Evolutionary conservation across 1,140 invertebrate species (phyloP).

Genomic region (Doryteuthis pealeii): DNA sequence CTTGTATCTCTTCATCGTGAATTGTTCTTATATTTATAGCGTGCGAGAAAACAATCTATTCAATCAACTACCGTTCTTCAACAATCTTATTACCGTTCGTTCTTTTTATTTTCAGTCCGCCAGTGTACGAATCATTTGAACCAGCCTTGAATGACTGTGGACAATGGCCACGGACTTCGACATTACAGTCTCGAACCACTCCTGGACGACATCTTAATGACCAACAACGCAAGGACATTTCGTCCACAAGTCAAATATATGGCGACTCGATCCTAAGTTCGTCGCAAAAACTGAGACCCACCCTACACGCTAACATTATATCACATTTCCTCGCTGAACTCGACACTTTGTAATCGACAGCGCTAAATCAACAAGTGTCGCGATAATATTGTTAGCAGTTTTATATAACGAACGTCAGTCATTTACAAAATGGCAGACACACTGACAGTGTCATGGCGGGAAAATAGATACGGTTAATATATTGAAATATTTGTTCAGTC

Average conservation of each 20-base stretch:
- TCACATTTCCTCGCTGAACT: not conserved
- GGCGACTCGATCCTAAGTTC: not conserved
- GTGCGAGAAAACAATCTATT: too few relatives aligned
- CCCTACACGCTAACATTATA: not conserved
- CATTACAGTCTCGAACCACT: not conserved
- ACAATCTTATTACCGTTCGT: too few relatives aligned
- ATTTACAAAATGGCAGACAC: too few relatives aligned
- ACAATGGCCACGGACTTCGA: not conserved
- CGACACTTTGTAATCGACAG: not conserved
- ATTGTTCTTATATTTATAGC: too few relatives aligned
- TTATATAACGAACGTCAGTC: too few relatives aligned
- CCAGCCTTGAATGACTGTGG: not conserved
- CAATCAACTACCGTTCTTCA: too few relatives aligned
- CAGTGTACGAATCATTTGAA: not conserved
- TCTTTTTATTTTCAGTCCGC: not conserved
- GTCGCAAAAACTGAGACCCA: not conserved
- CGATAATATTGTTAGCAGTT: too few relatives aligned
- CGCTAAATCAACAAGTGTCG: not conserved
- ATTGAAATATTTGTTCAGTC: too few relatives aligned
- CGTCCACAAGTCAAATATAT: not conserved
- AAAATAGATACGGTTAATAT: too few relatives aligned
- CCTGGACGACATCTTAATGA: not conserved
- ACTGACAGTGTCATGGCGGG: too few relatives aligned
- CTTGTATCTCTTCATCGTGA: too few relatives aligned
- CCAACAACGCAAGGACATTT: not conserved